Percentiles rank a stretch among this genome's conserved stretches.
phyloP scores from a whole-genome alignment of 2,888 invertebrate species.

The Netelia melanura region DNA sequence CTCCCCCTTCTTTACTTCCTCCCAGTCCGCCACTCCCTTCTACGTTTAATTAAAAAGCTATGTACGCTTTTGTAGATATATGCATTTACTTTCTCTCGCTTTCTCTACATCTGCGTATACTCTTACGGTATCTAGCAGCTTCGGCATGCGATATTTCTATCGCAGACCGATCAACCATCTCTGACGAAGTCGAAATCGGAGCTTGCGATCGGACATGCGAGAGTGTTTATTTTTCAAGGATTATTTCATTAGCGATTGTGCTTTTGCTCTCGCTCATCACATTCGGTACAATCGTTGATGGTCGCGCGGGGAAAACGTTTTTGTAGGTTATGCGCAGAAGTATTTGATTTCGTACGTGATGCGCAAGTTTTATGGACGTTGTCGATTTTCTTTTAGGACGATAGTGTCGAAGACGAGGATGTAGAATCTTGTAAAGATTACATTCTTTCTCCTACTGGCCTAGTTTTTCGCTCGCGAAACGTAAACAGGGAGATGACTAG shows the following conservation, averaged over 20 bases:
- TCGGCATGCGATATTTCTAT: conserved; percentile 53
- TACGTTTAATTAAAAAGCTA: conserved; percentile 81
- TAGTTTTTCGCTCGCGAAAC: no score
- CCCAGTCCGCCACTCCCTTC: conserved; percentile 66
- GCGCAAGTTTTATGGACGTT: no score
- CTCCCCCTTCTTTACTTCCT: conserved; percentile 47
- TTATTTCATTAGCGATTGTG: neutral
- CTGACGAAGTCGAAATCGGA: conserved; percentile 8
- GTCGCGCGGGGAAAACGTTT: no score
- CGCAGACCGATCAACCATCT: conserved; percentile 62
- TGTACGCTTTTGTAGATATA: conserved; percentile 67
- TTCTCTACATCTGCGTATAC: neutral
- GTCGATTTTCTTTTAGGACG: no score
- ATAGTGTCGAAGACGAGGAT: no score
- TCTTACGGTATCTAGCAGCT: conserved; percentile 25
- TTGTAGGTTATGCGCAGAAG: no score
- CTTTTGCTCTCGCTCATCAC: neutral
- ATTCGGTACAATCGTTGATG: neutral
- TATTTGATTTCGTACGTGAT: no score
- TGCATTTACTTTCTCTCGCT: neutral
- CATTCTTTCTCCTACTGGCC: no score
- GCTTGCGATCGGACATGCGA: neutral
- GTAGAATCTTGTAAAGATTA: no score
- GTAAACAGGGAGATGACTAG: no score
- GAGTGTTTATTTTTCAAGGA: neutral